These are phyloP conservation scores for Proterorhinus semilunaris DNA, from an alignment of 2,113 vertebrate genomes.

Conservation along the genomic window DNA sequence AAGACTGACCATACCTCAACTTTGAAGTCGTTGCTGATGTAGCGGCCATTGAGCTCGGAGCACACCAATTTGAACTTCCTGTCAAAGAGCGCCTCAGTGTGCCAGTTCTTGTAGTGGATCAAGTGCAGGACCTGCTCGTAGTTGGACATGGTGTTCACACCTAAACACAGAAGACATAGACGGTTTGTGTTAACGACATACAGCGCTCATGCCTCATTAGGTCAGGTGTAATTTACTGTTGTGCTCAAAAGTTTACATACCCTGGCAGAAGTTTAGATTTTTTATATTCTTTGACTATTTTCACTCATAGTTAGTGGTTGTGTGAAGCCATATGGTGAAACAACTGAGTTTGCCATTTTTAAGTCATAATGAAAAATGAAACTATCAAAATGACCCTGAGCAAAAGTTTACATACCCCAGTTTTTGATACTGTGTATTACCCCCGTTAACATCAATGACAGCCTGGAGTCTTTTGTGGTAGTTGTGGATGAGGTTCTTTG, in stretches of 20 bases:
- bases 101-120: conserved; percentile 94
- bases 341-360: no score
- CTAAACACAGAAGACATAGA: conserved; percentile 61
- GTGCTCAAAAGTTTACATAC: background rate
- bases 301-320: no score
- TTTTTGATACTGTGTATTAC: no score
- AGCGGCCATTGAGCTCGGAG: conserved; percentile 95
- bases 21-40: conserved; percentile 95
- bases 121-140: conserved; percentile 92
- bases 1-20: conserved; percentile 84
- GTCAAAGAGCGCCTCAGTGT: conserved; percentile 86
- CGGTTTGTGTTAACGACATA: conserved; percentile 1
- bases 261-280: no score
- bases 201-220: background rate
- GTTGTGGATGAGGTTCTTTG: no score
- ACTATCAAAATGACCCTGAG: no score
- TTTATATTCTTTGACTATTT: no score
- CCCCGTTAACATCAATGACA: no score
- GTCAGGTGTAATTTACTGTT: background rate
- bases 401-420: no score
- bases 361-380: no score
- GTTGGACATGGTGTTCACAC: conserved; percentile 93
- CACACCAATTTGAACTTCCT: conserved; percentile 94
- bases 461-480: no score
- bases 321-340: no score